Conservation (phyloP, 1,140 invertebrate species). For the Macrocentrus cingulum region DNA sequence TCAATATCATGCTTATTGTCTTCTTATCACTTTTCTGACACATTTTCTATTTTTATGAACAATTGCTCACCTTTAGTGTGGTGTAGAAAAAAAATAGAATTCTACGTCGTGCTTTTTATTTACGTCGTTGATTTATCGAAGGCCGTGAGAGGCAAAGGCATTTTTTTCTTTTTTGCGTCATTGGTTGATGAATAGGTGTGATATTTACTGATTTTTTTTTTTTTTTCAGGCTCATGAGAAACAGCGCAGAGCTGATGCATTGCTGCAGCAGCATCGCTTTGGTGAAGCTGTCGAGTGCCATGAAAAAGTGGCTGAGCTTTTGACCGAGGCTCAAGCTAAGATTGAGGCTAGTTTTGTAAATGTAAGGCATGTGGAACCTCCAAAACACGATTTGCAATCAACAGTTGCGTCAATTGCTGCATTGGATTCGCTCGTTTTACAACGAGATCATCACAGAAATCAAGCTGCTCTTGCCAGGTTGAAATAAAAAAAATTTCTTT, state of each 20-base stretch:
- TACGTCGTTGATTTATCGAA: no score
- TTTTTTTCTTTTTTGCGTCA: background rate
- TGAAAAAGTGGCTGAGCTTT: constrained; percentile 61
- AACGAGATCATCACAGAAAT: constrained; percentile 65
- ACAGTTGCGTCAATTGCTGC: constrained; percentile 35
- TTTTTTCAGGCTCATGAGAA: constrained; percentile 65
- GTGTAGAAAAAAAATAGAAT: no score
- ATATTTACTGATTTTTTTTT: background rate
- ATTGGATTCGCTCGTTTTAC: constrained; percentile 64
- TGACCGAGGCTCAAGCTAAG: constrained; percentile 59
- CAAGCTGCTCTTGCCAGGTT: constrained; percentile 58
- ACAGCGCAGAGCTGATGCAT: constrained; percentile 65
- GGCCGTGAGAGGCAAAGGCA: no score
- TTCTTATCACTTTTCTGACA: background rate
- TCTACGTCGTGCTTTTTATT: background rate
- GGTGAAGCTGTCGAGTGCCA: constrained; percentile 68
- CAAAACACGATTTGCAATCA: constrained; percentile 26
- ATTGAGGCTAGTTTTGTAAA: constrained; percentile 46
- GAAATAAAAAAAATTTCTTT: background rate
- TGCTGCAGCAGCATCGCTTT: constrained; percentile 62
- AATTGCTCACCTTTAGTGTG: no score
- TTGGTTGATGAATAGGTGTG: constrained; percentile 1
- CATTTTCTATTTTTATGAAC: background rate
- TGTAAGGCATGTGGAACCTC: constrained; percentile 40
- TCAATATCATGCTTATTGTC: background rate